These are phyloP conservation scores for Turritopsis rubra DNA, from an alignment of 30 jellyfish, hydroid and myxozoan genomes.

Conservation along the genomic window DNA sequence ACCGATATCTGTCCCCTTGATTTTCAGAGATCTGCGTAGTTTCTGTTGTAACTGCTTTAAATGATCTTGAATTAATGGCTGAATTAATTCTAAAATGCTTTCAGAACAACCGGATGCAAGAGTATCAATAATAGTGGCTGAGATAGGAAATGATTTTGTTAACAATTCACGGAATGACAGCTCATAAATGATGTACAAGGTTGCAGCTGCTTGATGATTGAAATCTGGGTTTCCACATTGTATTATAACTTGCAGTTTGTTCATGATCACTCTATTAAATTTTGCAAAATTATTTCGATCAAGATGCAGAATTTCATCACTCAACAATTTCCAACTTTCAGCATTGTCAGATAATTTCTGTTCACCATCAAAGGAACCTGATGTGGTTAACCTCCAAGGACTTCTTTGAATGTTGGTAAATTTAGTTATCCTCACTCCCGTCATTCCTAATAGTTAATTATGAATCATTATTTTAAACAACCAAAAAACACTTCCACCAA, in stretches of 20 bases:
- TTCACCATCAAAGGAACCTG: background rate
- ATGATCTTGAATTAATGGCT: constrained; percentile 20
- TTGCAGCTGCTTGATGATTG: constrained; percentile 2
- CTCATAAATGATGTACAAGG: background rate
- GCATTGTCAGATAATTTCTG: background rate
- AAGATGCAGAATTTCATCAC: background rate
- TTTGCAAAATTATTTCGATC: background rate
- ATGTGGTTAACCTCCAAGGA: background rate
- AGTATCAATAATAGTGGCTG: constrained; percentile 11
- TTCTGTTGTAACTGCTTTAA: background rate
- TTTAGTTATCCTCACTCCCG: background rate
- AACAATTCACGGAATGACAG: background rate
- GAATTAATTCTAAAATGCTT: background rate
- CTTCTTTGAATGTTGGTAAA: background rate
- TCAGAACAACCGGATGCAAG: background rate
- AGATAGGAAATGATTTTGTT: constrained; percentile 9
- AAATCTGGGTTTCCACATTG: background rate
- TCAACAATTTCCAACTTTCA: background rate
- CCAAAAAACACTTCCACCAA: too few species aligned
- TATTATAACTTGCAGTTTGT: background rate
- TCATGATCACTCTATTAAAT: background rate
- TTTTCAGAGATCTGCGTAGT: background rate
- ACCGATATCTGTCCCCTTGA: constrained; percentile 18
- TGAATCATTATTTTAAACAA: too few species aligned
- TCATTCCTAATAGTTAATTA: too few species aligned